Base-by-base conservation (phyloP, 2,797 vertebrate species). In the Sebastes nivosus region DNA sequence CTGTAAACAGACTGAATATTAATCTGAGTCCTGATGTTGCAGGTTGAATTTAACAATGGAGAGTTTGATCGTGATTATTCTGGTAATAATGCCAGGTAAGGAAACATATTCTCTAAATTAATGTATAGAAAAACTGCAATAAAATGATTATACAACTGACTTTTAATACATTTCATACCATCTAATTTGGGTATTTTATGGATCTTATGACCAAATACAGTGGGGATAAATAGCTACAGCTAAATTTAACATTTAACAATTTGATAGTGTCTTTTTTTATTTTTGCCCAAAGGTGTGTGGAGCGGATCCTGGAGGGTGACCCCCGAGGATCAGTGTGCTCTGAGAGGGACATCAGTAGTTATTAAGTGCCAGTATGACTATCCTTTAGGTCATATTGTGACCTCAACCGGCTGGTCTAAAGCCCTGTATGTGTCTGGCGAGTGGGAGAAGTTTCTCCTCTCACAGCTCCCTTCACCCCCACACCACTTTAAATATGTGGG, bases 281-380 rank as follows among this genome's bases (percentile, higher is more conserved):
- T 68, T 75, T 71, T 57, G 2, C 8, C n/a, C 6, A 42, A 59
- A 94, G 93, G 90, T 66, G 89, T 85, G 30, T 80, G 71, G 77
- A 78, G 83, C 73, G 70, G 80, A 66, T 1, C 52, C 4, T 93
- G 87, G 89, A 0, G 1, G 1, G 92, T 95, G 79, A 82, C 14
- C 4, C 50, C 70, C 0, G 1, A 14, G 16, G 6, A 59, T 12
- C 80, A 81, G 25, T 95, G 94, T 80, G 88, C 80, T 80, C 8
- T 92, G 6, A 87, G 10, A 70, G 87, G 91, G 34, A 11, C 78
- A 18, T 86, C 90, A n/a, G 58, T 85, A 3, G 34, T 85, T 36
- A 77, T 95, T 3, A 18, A 50, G 11, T 95, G 93, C 80, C 0
- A 38, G n/a, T 95, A 92, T 20, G 50, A 84, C 38, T 91, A 92